phyloP scores from a whole-genome alignment of 2,888 invertebrate species.

The Eupithecia vulgata region DNA sequence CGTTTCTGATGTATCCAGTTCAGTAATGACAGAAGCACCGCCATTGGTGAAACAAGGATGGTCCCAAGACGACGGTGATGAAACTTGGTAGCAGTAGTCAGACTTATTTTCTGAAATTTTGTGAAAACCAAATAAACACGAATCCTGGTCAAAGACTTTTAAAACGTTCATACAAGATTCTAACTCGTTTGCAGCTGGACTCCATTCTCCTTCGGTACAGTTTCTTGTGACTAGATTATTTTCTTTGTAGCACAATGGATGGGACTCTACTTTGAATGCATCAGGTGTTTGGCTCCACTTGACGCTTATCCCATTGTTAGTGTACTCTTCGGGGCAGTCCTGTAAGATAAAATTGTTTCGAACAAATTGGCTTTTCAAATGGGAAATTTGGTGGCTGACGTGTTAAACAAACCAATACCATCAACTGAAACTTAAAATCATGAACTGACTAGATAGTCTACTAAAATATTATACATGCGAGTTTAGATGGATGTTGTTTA shows the following conservation, averaged over 20 bases:
- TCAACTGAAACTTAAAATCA: neutral
- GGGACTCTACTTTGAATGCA: slow-evolving; percentile 61
- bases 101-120: slow-evolving; percentile 61
- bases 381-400: neutral
- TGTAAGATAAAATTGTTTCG: slow-evolving; percentile 46
- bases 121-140: slow-evolving; percentile 69
- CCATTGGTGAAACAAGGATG: slow-evolving; percentile 72
- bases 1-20: slow-evolving; percentile 60
- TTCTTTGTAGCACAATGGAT: slow-evolving; percentile 65
- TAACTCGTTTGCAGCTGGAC: slow-evolving; percentile 56
- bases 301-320: slow-evolving; percentile 60
- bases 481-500: too few species aligned
- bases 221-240: slow-evolving; percentile 61
- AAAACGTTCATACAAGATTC: slow-evolving; percentile 60
- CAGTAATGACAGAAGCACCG: slow-evolving; percentile 70
- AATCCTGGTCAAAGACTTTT: slow-evolving; percentile 56
- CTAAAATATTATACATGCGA: neutral
- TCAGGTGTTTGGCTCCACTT: slow-evolving; percentile 61
- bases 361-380: neutral
- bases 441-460: neutral
- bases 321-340: slow-evolving; percentile 68
- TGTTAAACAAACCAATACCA: neutral
- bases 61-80: slow-evolving; percentile 60
- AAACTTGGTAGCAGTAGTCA: slow-evolving; percentile 69
- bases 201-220: slow-evolving; percentile 66